A percentile compares a stretch with the other conserved stretches of the same genome.
Conservation (phyloP, 2,113 vertebrate genomes). For the Forbesichthys papilliferus region DNA sequence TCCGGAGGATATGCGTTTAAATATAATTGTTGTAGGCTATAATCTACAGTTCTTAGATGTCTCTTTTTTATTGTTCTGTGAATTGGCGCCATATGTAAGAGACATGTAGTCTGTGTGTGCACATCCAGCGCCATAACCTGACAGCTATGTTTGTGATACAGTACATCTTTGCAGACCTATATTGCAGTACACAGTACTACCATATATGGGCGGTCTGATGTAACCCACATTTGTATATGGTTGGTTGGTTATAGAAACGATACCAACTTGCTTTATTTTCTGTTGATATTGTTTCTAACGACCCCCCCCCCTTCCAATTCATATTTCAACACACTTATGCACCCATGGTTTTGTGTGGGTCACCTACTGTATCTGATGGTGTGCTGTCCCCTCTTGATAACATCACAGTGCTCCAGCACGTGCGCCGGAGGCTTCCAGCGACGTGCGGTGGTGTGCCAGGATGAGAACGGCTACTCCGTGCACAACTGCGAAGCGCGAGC, state of each 20-base stretch:
- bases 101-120: not conserved
- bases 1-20: constrained; percentile 34
- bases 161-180: no score
- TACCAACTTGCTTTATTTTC: no score
- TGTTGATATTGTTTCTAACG: no score
- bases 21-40: constrained; percentile 25
- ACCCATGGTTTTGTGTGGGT: constrained; percentile 11
- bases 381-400: constrained; percentile 24
- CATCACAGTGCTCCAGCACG: constrained; percentile 91
- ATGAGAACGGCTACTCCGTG: constrained; percentile 91
- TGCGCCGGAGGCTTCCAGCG: constrained; percentile 96
- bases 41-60: not conserved
- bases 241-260: no score
- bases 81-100: not conserved
- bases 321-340: not conserved
- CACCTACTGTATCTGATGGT: constrained; percentile 5
- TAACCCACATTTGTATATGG: no score
- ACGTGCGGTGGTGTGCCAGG: constrained; percentile 97
- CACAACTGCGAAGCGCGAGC: constrained; percentile 87
- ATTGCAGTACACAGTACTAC: no score
- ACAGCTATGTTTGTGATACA: not conserved
- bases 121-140: not conserved
- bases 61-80: constrained; percentile 2
- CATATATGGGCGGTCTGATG: no score
- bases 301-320: no score